phyloP scores from a whole-genome alignment of 2,888 invertebrate species.

The Latrodectus elegans region DNA sequence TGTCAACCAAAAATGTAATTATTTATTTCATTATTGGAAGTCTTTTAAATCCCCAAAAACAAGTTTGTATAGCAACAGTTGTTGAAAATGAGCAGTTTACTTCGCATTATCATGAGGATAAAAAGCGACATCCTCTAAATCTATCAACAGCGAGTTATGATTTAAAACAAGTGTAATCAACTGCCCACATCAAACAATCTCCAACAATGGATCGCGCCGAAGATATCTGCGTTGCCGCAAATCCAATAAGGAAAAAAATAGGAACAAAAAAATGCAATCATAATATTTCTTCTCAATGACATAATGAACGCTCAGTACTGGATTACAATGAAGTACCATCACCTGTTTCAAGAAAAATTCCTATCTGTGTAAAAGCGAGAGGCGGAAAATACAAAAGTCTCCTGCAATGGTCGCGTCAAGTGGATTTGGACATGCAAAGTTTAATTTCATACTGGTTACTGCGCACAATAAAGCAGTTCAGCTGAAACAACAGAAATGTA shows the following conservation, averaged over 20 bases:
- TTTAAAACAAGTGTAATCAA: neutral
- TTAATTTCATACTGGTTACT: conserved; percentile 26
- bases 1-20: too few species aligned
- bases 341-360: conserved; percentile 55
- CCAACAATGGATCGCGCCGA: conserved; percentile 8
- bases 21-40: too few species aligned
- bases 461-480: conserved; percentile 9
- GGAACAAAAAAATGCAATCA: neutral
- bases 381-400: conserved; percentile 35
- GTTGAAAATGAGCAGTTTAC: too few species aligned
- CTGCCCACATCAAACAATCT: conserved; percentile 29
- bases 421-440: conserved; percentile 23
- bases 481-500: conserved; percentile 55
- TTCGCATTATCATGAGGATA: too few species aligned
- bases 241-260: conserved; percentile 30
- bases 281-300: conserved; percentile 19
- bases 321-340: conserved; percentile 35
- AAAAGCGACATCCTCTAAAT: neutral
- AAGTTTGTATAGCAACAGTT: too few species aligned
- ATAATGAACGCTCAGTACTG: conserved; percentile 30
- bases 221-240: neutral
- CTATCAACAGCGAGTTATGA: neutral
- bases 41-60: too few species aligned
- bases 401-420: conserved; percentile 35
- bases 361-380: conserved; percentile 10